Evolutionary conservation across 2,113 vertebrate species (phyloP), one percentile per base, ranked within the genome.

Genomic region (Thryonomys swinderianus): DNA sequence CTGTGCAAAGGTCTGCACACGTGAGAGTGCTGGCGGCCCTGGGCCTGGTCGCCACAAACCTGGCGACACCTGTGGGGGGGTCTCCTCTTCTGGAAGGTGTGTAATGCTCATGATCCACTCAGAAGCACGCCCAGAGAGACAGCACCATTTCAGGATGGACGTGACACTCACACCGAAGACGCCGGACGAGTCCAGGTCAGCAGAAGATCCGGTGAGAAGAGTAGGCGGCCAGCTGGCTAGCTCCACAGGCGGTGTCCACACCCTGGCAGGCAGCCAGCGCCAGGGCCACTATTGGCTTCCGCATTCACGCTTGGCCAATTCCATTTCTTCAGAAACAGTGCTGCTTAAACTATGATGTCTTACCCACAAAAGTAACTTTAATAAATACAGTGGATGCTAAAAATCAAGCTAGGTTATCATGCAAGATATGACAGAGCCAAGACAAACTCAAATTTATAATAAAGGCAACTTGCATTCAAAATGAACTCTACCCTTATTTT

Each of bases 401-500:
- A 98, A 98, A 91, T 96, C 98, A 97, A 98, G 97, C 96, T 98
- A 98, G 96, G 96, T 95, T 97, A 96, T 96, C 98, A 98, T 98
- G 98, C 98, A 98, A 97, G 97, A 94, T 97, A 94, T 95, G 97
- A 98, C 91, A 97, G 97, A 98, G 98, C 97, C 95, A 98, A 98
- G 97, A 97, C 98, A 98, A 98, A 98, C 97, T 98, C 93, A 98
- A 97, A 97, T 98, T 98, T 95, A 97, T 98, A 98, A 98, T 97
- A 98, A 99, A 99, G 98, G 98, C 98, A 98, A 98, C 98, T 98
- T 98, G 97, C 98, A 98, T 98, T 98, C 98, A 98, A 97, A 98
- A 98, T 98, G 96, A 98, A 98, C 98, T 98, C 97, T 98, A 98
- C 98, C 98, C 98, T 98, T 98, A 91, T 96, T 95, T 97, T 99